These are phyloP conservation scores for Cotesia typhae DNA, from an alignment of 1,140 invertebrate species.

Conservation along the genomic window DNA sequence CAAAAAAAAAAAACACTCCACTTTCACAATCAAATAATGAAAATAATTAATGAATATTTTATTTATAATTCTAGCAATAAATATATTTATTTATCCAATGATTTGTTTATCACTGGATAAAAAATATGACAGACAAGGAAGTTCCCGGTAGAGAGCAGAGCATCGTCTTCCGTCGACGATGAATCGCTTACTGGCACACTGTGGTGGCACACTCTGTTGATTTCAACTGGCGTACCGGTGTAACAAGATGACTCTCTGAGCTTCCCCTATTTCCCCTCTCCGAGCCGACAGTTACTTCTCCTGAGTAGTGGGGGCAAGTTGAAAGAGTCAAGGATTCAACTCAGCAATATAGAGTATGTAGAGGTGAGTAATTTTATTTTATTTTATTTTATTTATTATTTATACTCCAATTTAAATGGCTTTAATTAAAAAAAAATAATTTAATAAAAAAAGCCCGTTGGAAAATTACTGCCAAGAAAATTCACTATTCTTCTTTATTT, in stretches of 20 bases:
- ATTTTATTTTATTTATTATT: no score
- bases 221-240: constrained; percentile 10
- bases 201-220: constrained; percentile 1
- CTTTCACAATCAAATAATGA: no score
- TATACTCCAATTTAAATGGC: no score
- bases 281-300: background rate
- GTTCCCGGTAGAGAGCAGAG: background rate
- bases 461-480: no score
- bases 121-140: background rate
- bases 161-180: constrained; percentile 47
- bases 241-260: constrained; percentile 37
- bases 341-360: no score
- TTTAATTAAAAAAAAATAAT: no score
- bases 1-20: no score
- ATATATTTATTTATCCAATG: background rate
- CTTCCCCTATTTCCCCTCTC: constrained; percentile 14
- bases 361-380: no score
- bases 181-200: constrained; percentile 46
- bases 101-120: background rate
- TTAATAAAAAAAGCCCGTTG: no score
- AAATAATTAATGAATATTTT: no score
- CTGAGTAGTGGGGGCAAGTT: constrained; percentile 23
- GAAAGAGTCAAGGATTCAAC: constrained; percentile 14
- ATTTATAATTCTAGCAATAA: no score
- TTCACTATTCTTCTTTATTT: no score